Base-by-base conservation (phyloP, 2,113 vertebrate species). In the Cavia porcellus region DNA sequence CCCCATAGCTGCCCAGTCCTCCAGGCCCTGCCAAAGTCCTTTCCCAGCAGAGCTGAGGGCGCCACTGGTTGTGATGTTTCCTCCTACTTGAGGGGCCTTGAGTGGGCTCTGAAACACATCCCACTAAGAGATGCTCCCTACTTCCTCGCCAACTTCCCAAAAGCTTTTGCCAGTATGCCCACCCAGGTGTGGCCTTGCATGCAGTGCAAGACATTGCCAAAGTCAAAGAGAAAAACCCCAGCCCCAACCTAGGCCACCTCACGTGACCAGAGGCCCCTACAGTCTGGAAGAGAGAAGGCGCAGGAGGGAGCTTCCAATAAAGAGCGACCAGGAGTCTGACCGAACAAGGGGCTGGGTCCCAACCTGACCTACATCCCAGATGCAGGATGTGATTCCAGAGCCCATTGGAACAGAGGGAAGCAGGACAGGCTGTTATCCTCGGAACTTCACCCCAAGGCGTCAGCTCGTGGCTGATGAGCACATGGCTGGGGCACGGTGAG, bases 91-190 rank as follows among this genome's bases (percentile, higher is more conserved):
- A 4, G 98, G 98, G 52, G 98, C 97, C 52, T 97, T 99, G 91
- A 98, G 99, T 0, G 50, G 50, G 97, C 99, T 0, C 98, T 99
- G 86, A 97, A 94, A 47, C 98, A 94, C 96, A 98, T 99, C 32
- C 98, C 99, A 4, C 97, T 99, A 7, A 99, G 83, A 98, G 99
- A 99, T 1, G 99, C 99, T 3, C 99, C 99, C 1, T 99, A 99
- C 97, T 99, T 99, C 87, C 98, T 88, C 98, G 98, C 97, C 98
- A 99, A 99, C 99, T 99, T 62, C 96, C 98, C 11, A 99, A 97
- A 97, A 98, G 96, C 20, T 91, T 97, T 2, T 99, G 99, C 96
- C 98, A 95, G 89, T 99, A 98, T 66, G 98, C 99, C 42, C 99
- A 99, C 92, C 99, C 99, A 2, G 99, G 99, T 59, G 98, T 99